Base-by-base conservation (phyloP, 1,140 invertebrate genomes). In the Akabosia matsudoensis region DNA sequence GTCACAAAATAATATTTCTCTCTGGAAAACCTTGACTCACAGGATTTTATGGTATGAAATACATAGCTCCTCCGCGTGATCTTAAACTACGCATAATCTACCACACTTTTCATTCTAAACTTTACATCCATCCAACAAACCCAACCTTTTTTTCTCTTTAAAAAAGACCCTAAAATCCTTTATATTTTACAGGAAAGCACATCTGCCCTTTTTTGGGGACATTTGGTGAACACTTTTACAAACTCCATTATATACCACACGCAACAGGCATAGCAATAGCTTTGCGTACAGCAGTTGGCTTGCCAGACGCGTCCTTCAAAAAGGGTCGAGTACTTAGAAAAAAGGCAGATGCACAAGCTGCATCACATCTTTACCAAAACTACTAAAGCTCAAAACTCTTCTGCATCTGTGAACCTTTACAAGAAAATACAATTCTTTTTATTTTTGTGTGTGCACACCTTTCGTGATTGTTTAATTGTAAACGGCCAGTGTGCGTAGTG, bases 11-110 rank as follows among this genome's bases (percentile, higher is more conserved):
- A n/a, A n/a, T n/a, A n/a, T n/a, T 67, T 10, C 4, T 67, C 30
- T 67, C 61, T 67, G 61, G 61, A 67, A 67, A 67, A 3, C 28
- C 61, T 67, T 67, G 61, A 67, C 61, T 67, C 61, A 67, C 31
- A 56, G 54, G 54, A 56, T 31, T 67, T 67, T 61, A 14, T 67
- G 61, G 61, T 67, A 16, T 67, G 28, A 7, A 7, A 30, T 31
- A 30, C 61, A 31, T 28, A 67, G 2, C n/a, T 67, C 61, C 24
- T 56, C 54, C 24, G n/a, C n/a, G n/a, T n/a, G n/a, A n/a, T n/a
- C n/a, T n/a, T n/a, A n/a, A n/a, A 24, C 54, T 56, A 22, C 54
- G 54, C 22, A 56, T n/a, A 4, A 56, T 16, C 24, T n/a, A n/a
- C 24, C 54, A 24, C 22, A 24, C 24, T 24, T 4, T 56, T 10